Evolutionary conservation across 2,888 invertebrate species (phyloP), one percentile per base, ranked within the genome.

Genomic region (Blastobasis adustella): DNA sequence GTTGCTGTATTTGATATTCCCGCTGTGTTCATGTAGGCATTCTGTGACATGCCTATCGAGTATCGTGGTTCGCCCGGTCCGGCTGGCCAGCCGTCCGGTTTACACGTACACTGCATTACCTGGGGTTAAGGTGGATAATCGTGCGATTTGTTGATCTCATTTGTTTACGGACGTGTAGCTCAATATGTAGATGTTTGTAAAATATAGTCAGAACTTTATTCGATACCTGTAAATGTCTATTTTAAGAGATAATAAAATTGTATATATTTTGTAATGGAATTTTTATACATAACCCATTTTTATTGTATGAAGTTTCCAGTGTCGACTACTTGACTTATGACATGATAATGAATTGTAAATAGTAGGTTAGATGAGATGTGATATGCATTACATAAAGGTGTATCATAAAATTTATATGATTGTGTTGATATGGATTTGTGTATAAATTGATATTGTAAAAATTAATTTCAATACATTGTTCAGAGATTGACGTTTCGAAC

Each of bases 111-210:
- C 66, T 67, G 60, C 63, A 58, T 68, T 61, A 57, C 54, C 54
- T 60, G 62, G 58, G 39, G 45, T 48, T 42, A 63, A 58, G 67
- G 65, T 65, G 66, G 60, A 67, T 69, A 63, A 67, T 65, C 66
- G 78, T 76, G 84, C 76, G 82, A 79, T 78, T 80, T 77, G 81
- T 83, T 87, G 86, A 86, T 86, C 86, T 87, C 87, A 86, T 82
- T 82, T 82, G 80, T 83, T 81, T 80, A 83, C 76, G 78, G 67
- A 82, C 73, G 76, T 79, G 72, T 83, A 86, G 86, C 85, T 85
- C 85, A 85, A 85, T 83, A 72, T 82, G 72, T 82, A 82, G 73
- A 74, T 71, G 69, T 73, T 71, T 81, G 78, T 83, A 79, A 71
- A 64, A 74, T 74, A 76, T 75, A 81, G 63, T 65, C 63, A 66